Evolutionary conservation across 1,140 invertebrate genomes (phyloP), one percentile per base, ranked within the genome.

Genomic region (Apis dorsata): DNA sequence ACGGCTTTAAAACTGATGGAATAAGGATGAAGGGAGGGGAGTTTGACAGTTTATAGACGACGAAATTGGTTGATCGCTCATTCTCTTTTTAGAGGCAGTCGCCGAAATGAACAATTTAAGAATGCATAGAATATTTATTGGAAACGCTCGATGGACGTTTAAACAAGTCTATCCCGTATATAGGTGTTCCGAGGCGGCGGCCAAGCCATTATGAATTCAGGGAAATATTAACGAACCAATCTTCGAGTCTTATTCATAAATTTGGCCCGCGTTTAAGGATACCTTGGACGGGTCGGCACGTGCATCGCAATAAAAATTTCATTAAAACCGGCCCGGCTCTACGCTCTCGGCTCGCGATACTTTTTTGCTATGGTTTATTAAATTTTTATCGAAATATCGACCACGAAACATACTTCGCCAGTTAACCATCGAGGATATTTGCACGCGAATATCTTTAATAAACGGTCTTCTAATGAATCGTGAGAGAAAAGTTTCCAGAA

Each of bases 71-170:
- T 44, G 72, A 59, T 24, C 28, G 51, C n/a, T 19, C 44, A 59
- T 44, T 74, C 57, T 17, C 55, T 44, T 74, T 74, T 44, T 51
- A 74, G 28, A 59, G 34, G 7, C 28, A 57, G 28, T 57, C 10
- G 19, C n/a, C 53, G 71, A 59, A 60, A 74, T 59, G 72, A 74
- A 57, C 34, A 17, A 57, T 74, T 24, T 24, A 60, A 28, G 72
- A 74, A 44, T 60, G 53, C 55, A 57, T 74, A 34, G 72, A 74
- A 59, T 74, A 74, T 74, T 74, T 74, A 74, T 74, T n/a, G 57
- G 55, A 21, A 74, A 21, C 49, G 44, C 19, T 44, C 66, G 66
- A 17, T 69, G 66, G 66, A 69, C 34, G 34, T 44, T 11, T 44
- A 44, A 44, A 44, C 15, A 8, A 34, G 24, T 7, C 63, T 24